A percentile compares a stretch with the other conserved stretches of the same genome.
phyloP scores from a whole-genome alignment of 2,113 vertebrate genomes.

The Lamprotornis superbus region DNA sequence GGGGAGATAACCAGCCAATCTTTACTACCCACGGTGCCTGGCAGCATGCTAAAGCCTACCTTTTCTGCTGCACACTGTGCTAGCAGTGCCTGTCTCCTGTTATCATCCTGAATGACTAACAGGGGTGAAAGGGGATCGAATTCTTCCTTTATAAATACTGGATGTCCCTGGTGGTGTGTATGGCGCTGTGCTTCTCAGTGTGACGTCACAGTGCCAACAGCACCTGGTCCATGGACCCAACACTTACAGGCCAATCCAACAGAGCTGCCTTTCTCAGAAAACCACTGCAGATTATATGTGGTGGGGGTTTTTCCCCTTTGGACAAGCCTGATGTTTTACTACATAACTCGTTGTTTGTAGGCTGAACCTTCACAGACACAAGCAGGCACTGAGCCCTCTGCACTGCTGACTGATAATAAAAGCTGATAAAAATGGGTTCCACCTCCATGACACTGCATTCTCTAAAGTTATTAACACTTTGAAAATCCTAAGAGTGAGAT shows the following conservation, averaged over 20 bases:
- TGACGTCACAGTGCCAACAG: not conserved
- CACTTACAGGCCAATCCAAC: not conserved
- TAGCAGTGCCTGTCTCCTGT: not conserved
- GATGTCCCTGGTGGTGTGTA: not conserved
- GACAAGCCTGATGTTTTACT: not conserved
- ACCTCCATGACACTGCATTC: not conserved
- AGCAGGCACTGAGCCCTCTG: not conserved
- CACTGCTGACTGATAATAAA: not conserved
- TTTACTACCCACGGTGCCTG: constrained; percentile 28
- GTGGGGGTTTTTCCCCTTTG: accelerated
- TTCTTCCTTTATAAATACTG: not conserved
- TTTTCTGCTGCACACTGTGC: not conserved
- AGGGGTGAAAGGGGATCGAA: not conserved
- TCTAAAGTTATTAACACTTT: not conserved
- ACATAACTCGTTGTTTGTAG: not conserved
- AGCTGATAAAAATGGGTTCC: not conserved
- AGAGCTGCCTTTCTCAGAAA: not conserved
- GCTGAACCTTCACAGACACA: not conserved
- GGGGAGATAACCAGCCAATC: not conserved
- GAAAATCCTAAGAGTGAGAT: not conserved
- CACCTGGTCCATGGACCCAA: not conserved
- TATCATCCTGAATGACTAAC: constrained; percentile 18
- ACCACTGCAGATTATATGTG: not conserved
- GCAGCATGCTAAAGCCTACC: not conserved
- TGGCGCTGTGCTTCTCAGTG: accelerated